A percentile compares a stretch with the other conserved stretches of the same genome.
Conservation (phyloP, 2,797 vertebrate species). For the Alauda arvensis region DNA sequence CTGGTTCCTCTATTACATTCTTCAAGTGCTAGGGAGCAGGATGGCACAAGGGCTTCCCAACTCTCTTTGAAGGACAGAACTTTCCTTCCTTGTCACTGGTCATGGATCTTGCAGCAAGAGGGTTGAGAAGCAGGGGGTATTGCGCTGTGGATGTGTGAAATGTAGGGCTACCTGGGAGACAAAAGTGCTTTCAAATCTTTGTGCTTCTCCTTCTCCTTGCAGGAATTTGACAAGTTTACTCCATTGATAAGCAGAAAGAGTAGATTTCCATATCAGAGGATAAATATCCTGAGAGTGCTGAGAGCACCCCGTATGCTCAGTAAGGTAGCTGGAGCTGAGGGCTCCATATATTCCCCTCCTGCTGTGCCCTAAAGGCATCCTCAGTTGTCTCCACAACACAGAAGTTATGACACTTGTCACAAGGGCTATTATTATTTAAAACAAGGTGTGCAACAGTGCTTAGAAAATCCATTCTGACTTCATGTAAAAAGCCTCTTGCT, state of each 20-base stretch:
- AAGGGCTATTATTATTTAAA: background rate
- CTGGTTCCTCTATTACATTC: background rate
- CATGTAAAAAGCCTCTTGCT: background rate
- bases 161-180: background rate
- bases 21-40: background rate
- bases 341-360: background rate
- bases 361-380: background rate
- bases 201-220: background rate
- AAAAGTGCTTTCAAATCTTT: background rate
- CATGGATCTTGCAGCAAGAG: background rate
- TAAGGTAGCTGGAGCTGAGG: background rate
- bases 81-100: background rate
- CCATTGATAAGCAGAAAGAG: background rate
- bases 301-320: background rate
- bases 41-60: background rate
- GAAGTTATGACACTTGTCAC: background rate
- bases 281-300: too few species aligned
- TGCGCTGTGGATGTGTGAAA: background rate
- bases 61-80: background rate
- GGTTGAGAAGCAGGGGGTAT: background rate
- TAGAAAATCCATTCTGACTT: background rate
- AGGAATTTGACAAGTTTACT: background rate
- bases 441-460: background rate
- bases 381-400: background rate
- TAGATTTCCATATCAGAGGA: background rate